Evolutionary conservation across 2,797 vertebrate species (phyloP).

Genomic region (Acanthopagrus latus): DNA sequence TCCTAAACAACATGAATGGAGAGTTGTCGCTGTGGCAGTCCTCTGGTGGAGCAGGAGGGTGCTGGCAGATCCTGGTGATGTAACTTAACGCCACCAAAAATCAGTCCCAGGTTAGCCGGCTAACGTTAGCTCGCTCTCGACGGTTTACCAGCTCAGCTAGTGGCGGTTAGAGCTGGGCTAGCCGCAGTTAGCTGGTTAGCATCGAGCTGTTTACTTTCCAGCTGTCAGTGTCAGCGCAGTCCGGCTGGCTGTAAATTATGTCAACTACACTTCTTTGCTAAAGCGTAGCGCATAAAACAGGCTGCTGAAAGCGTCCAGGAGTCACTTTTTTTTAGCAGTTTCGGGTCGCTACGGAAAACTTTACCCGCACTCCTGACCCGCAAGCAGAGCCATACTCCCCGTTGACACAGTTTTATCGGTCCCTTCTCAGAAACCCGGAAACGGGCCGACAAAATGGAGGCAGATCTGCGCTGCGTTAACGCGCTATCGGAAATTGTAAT

Average conservation of each 20-base stretch:
- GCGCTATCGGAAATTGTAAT: neutral
- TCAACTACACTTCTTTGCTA: neutral
- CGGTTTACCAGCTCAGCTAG: conserved; percentile 17
- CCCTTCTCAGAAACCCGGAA: conserved; percentile 83
- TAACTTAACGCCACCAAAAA: conserved; percentile 40
- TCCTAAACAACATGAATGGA: conserved; percentile 77
- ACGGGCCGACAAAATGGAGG: conserved; percentile 86
- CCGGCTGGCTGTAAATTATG: conserved; percentile 9
- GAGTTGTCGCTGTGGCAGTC: conserved; percentile 51
- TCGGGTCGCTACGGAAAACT: conserved; percentile 12
- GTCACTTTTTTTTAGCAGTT: conserved; percentile 9
- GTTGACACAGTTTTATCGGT: conserved; percentile 61
- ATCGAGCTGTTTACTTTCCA: conserved; percentile 72
- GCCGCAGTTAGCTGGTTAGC: conserved; percentile 60
- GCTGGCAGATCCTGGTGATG: conserved; percentile 36
- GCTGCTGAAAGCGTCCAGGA: rapidly evolving
- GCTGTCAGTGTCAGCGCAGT: conserved; percentile 71
- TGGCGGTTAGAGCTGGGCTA: conserved; percentile 15
- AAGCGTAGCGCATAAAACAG: neutral
- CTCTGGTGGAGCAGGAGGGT: conserved; percentile 16
- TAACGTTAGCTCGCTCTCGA: conserved; percentile 50
- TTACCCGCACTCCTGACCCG: conserved; percentile 67
- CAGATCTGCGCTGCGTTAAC: conserved; percentile 58
- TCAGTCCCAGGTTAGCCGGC: conserved; percentile 53
- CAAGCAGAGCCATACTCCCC: conserved; percentile 65